Evolutionary conservation across 2,113 vertebrate species (phyloP), one percentile per base, ranked within the genome.

Genomic region (Blennius ocellaris): DNA sequence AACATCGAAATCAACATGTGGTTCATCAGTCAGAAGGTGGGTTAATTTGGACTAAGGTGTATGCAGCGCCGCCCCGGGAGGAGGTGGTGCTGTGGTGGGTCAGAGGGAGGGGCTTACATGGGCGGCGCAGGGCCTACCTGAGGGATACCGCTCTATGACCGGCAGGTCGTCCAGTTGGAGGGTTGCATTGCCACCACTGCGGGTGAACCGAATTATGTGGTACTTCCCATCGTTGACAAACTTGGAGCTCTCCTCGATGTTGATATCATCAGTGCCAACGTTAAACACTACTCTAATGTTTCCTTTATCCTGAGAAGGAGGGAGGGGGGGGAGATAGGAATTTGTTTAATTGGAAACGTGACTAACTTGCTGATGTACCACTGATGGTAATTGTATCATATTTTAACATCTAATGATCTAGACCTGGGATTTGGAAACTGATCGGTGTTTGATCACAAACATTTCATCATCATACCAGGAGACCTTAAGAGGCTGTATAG

Each of bases 171-270:
- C 98, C 94, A 99, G 96, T 92, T 99, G 98, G 64, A 99, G 95
- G 0, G 98, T 99, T 87, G 98, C 98, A 85, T 99, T 99, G 88
- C 98, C 98, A 21, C 98, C 98, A 73, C 98, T 99, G 87, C 98
- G 92, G 0, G 98, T 99, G 92, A 99, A 99, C 73, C 98, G 96
- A 64, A 99, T 95, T 89, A 98, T 96, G 78, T 99, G 98, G 94
- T 99, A 99, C 89, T 97, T 99, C 78, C 98, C 98, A 64, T 99
- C 98, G 76, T 99, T 99, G 92, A 99, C 98, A 92, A 98, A 98
- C 90, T 97, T 97, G 90, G 96, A 95, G 86, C 96, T 96, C 85
- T 99, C 97, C 87, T 98, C 97, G n/a, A 99, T 99, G 91, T 97
- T 95, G 87, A 99, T 99, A 95, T 99, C 98, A 74, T 99, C 97